phyloP scores from a whole-genome alignment of 2,113 vertebrate genomes.

The Sceloporus tristichus region DNA sequence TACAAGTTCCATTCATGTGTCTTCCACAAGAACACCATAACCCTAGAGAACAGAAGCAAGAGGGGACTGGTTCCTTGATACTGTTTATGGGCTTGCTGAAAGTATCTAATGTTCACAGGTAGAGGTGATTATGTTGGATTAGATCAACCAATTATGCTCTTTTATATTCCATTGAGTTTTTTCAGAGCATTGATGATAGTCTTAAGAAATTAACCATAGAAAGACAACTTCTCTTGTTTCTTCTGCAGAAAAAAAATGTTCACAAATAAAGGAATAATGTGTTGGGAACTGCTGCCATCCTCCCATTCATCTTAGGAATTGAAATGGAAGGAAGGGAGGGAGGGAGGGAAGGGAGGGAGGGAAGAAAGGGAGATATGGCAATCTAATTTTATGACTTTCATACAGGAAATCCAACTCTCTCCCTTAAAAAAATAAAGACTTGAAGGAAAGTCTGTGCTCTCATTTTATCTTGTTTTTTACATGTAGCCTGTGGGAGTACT shows the following conservation, averaged over 20 bases:
- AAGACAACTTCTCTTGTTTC: background rate
- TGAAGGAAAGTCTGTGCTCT: slow-evolving; percentile 63
- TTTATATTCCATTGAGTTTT: background rate
- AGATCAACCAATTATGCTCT: background rate
- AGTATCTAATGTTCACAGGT: background rate
- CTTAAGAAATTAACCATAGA: background rate
- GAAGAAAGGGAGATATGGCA: background rate
- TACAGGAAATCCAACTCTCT: slow-evolving; percentile 36
- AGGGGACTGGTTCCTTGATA: background rate
- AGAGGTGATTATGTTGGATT: background rate
- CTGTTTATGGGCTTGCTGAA: background rate
- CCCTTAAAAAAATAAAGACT: slow-evolving; percentile 49
- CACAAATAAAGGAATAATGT: background rate
- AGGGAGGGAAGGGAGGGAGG: background rate
- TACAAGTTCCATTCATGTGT: background rate
- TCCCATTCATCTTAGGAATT: slow-evolving; percentile 1
- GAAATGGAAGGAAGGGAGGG: slow-evolving; percentile 9
- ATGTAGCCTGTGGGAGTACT: slow-evolving; percentile 53
- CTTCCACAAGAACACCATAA: background rate
- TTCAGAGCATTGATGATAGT: background rate
- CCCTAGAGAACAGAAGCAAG: background rate
- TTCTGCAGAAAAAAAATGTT: background rate
- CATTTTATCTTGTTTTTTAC: slow-evolving; percentile 44
- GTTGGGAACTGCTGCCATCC: background rate
- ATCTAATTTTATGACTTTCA: slow-evolving; percentile 40